These are phyloP conservation scores for Cotesia vestalis DNA, from an alignment of 1,140 invertebrate genomes.

Conservation along the genomic window DNA sequence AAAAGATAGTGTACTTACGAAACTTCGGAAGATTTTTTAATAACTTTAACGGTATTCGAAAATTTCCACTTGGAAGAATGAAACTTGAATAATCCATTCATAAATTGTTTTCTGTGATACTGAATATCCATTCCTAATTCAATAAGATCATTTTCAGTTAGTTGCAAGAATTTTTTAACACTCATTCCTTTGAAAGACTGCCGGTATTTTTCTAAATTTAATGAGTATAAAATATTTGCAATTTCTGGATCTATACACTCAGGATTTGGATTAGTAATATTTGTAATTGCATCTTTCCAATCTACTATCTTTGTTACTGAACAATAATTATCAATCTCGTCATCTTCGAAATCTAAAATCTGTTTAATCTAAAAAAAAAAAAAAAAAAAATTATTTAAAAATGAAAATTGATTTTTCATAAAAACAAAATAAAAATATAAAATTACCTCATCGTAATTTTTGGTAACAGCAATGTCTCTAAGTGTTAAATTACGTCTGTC, in stretches of 20 bases:
- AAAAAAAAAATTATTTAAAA: constrained; percentile 43
- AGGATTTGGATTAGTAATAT: constrained; percentile 34
- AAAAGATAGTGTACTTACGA: constrained; percentile 39
- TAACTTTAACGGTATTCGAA: constrained; percentile 42
- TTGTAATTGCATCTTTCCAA: constrained; percentile 58
- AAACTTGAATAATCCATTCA: constrained; percentile 63
- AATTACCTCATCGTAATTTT: constrained; percentile 61
- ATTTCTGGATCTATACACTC: constrained; percentile 51
- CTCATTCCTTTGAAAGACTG: constrained; percentile 61
- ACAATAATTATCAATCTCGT: constrained; percentile 29
- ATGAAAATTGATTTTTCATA: constrained; percentile 28
- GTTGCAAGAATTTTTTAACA: constrained; percentile 65
- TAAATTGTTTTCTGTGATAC: constrained; percentile 66
- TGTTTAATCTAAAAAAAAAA: constrained; percentile 36
- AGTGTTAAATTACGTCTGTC: constrained; percentile 59
- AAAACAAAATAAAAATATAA: constrained; percentile 23
- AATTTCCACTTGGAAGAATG: constrained; percentile 67
- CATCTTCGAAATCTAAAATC: constrained; percentile 31
- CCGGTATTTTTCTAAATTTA: constrained; percentile 66
- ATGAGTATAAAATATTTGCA: constrained; percentile 63
- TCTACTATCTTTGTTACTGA: constrained; percentile 27
- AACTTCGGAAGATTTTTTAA: constrained; percentile 41
- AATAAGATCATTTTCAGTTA: constrained; percentile 66
- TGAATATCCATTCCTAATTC: constrained; percentile 66
- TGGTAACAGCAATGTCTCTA: constrained; percentile 61